These are phyloP conservation scores for Lycaena phlaeas DNA, from an alignment of 2,888 invertebrate genomes.

Conservation along the genomic window DNA sequence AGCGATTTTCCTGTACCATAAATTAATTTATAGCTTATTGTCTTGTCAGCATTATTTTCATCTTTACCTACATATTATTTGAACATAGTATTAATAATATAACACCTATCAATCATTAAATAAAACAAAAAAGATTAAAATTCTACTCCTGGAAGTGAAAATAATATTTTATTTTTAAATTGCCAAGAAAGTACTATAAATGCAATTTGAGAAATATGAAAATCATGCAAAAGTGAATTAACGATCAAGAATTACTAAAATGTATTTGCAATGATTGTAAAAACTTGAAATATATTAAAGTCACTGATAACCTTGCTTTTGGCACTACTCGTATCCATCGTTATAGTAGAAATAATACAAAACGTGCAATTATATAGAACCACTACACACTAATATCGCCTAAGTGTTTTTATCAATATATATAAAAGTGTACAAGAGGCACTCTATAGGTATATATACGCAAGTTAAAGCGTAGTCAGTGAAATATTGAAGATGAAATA, in stretches of 20 bases:
- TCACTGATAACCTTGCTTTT: slow-evolving; percentile 27
- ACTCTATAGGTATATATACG: slow-evolving; percentile 71
- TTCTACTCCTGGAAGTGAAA: too few relatives aligned
- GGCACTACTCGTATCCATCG: too few relatives aligned
- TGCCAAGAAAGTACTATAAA: too few relatives aligned
- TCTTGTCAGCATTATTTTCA: slow-evolving; percentile 3
- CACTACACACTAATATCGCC: slow-evolving; percentile 43
- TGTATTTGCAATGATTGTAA: slow-evolving; percentile 5
- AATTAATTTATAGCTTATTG: neutral
- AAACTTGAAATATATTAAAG: slow-evolving; percentile 9
- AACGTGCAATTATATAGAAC: slow-evolving; percentile 45
- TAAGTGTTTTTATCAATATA: slow-evolving; percentile 66
- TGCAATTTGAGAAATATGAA: too few relatives aligned
- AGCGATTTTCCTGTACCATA: too few relatives aligned
- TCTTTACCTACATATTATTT: slow-evolving; percentile 2
- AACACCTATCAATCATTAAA: neutral
- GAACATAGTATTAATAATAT: neutral
- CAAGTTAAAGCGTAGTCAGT: slow-evolving; percentile 69
- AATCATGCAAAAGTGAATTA: too few relatives aligned
- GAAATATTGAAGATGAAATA: slow-evolving; percentile 56
- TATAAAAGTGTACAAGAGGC: slow-evolving; percentile 75
- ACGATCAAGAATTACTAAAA: neutral
- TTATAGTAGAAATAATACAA: too few relatives aligned
- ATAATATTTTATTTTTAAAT: too few relatives aligned
- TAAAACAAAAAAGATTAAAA: too few relatives aligned